These are phyloP conservation scores for Hemicrepidius hirtus DNA, from an alignment of 2,888 invertebrate species.

Conservation along the genomic window DNA sequence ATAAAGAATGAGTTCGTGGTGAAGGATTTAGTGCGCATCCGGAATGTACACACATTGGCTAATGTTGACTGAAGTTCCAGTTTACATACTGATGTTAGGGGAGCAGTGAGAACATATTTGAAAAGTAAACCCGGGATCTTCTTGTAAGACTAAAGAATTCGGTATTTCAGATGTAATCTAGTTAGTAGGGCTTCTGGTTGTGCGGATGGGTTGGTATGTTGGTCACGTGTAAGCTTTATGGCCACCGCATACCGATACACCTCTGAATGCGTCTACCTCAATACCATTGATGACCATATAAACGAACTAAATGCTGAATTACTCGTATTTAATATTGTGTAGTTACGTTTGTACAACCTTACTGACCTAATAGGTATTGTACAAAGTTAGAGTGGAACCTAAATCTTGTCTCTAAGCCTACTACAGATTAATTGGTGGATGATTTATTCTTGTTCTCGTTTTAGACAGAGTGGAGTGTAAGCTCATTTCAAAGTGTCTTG, in stretches of 20 bases:
- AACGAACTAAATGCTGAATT: constrained; percentile 56
- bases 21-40: constrained; percentile 2
- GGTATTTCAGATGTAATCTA: constrained; percentile 64
- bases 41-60: not conserved
- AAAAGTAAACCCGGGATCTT: constrained; percentile 43
- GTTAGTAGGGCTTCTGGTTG: constrained; percentile 64
- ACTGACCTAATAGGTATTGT: constrained; percentile 8
- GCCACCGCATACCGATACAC: constrained; percentile 64
- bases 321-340: constrained; percentile 30
- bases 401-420: not conserved
- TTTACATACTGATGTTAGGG: constrained; percentile 34
- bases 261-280: constrained; percentile 60
- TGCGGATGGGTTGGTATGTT: constrained; percentile 61
- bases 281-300: constrained; percentile 62
- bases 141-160: constrained; percentile 52
- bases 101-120: constrained; percentile 41
- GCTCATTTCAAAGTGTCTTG: not conserved
- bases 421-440: constrained; percentile 5
- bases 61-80: constrained; percentile 31
- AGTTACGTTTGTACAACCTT: constrained; percentile 5
- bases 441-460: not conserved
- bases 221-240: constrained; percentile 64
- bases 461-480: not conserved
- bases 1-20: not conserved
- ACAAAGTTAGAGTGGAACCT: not conserved